Conservation (phyloP, 53 echinoderm and acorn worm species). For the Pentamera pediparva region DNA sequence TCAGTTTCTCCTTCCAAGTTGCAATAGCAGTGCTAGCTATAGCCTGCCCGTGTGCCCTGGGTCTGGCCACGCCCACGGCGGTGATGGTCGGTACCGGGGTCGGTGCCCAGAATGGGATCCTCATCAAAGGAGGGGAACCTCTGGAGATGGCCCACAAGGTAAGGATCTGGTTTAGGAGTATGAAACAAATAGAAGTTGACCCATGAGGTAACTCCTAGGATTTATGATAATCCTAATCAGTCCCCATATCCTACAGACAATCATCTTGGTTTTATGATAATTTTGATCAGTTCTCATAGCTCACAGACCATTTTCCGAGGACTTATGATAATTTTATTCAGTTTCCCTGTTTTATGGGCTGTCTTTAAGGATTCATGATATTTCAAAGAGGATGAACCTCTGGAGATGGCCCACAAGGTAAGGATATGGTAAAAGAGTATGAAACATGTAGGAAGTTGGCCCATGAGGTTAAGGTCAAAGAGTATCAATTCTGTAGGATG, state of each 20-base stretch:
- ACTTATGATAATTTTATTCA: not conserved
- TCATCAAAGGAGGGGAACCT: constrained; percentile 98
- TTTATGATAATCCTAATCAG: too few species aligned
- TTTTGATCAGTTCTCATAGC: too few species aligned
- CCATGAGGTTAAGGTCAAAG: too few species aligned
- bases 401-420: constrained; percentile 91
- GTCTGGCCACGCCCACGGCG: constrained; percentile 95
- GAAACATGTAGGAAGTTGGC: too few species aligned
- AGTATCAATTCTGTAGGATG: too few species aligned
- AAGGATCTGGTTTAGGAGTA: not conserved
- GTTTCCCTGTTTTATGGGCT: constrained; percentile 73
- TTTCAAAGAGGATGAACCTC: constrained; percentile 96
- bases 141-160: constrained; percentile 92
- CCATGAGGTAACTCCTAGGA: too few species aligned
- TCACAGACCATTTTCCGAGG: too few species aligned
- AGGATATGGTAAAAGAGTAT: not conserved
- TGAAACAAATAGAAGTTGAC: too few species aligned
- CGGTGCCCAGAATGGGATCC: constrained; percentile 77
- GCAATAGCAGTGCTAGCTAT: constrained; percentile 89
- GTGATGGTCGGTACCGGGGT: constrained; percentile 98
- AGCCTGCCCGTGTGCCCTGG: constrained; percentile 93
- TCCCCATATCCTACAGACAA: too few species aligned
- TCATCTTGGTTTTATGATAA: too few species aligned
- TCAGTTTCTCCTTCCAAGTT: constrained; percentile 84
- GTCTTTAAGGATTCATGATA: constrained; percentile 92